Conservation (phyloP, 2,797 vertebrate genomes). For the Mus caroli region DNA sequence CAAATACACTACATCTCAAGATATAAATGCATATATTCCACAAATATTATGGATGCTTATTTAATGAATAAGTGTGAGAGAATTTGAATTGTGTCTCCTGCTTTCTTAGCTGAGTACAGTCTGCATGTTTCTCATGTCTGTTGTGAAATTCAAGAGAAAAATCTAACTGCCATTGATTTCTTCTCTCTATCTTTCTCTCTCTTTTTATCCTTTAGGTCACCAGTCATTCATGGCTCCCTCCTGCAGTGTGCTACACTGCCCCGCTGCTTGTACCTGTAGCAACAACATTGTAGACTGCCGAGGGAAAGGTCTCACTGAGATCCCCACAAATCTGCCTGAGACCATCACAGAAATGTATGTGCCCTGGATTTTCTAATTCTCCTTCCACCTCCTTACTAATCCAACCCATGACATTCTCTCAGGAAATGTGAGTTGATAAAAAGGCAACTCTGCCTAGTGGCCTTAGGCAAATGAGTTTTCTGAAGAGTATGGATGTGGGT, state of each 20-base stretch:
- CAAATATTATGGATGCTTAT: neutral
- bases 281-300: conserved; percentile 99
- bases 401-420: neutral
- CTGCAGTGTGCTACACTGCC: conserved; percentile 98
- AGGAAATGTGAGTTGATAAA: neutral
- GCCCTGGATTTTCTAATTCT: conserved; percentile 7
- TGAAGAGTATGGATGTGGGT: neutral
- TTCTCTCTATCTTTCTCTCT: no score
- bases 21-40: conserved; percentile 1
- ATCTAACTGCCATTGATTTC: neutral
- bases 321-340: conserved; percentile 98
- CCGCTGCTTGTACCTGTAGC: conserved; percentile 96
- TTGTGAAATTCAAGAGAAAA: neutral
- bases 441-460: conserved; percentile 20
- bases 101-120: neutral
- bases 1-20: conserved; percentile 19
- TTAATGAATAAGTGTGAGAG: neutral
- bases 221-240: conserved; percentile 94
- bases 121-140: neutral
- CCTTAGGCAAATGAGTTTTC: conserved; percentile 47
- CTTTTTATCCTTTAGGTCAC: conserved; percentile 90
- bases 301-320: conserved; percentile 96
- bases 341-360: conserved; percentile 99
- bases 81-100: neutral
- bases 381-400: neutral